These are phyloP conservation scores for Lonchura striata DNA, from an alignment of 2,113 vertebrate genomes.

Conservation along the genomic window DNA sequence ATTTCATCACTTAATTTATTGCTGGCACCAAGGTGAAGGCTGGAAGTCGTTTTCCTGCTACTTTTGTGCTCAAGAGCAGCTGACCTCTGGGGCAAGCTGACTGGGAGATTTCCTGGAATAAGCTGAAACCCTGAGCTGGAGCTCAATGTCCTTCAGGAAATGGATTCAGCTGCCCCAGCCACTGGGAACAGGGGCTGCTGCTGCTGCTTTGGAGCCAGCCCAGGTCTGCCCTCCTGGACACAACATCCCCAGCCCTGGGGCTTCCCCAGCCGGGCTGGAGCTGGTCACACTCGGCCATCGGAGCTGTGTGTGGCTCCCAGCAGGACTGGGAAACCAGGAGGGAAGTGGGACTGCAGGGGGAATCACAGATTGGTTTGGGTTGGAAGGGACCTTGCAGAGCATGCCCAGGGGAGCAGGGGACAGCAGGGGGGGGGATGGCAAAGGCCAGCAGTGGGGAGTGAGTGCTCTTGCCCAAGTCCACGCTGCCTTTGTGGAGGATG, in stretches of 20 bases:
- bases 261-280: background rate
- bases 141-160: background rate
- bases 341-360: too few relatives aligned
- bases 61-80: background rate
- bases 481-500: background rate
- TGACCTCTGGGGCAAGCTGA: background rate
- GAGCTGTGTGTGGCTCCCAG: rapidly evolving
- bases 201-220: background rate
- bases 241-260: background rate
- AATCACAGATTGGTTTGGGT: background rate
- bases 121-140: background rate
- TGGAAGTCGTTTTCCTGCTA: background rate
- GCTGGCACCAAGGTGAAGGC: background rate
- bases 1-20: background rate
- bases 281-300: background rate
- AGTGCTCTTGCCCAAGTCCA: background rate
- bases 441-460: rapidly evolving
- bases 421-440: background rate
- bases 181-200: background rate
- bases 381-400: background rate
- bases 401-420: background rate
- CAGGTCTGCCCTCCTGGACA: background rate
- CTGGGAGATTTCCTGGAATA: background rate
- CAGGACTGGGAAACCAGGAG: background rate
- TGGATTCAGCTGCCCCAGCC: too few relatives aligned